These are phyloP conservation scores for Caenorhabditis sinica DNA, from an alignment of 2,888 invertebrate species.

Conservation along the genomic window DNA sequence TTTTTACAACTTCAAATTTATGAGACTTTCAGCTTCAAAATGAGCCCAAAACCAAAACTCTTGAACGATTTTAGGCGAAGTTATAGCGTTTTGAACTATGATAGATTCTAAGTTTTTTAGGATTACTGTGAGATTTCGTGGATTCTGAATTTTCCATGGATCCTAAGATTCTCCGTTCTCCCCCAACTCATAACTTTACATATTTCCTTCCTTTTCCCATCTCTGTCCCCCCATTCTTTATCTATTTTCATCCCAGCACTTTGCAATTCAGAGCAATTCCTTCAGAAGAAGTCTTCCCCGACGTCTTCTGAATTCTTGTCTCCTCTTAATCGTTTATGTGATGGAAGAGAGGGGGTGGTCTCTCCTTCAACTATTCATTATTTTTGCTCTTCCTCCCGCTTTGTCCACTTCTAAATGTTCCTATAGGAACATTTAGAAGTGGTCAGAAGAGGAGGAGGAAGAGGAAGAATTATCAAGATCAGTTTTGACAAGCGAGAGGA, in stretches of 20 bases:
- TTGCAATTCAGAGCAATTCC: constrained; percentile 60
- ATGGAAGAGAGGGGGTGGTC: constrained; percentile 46
- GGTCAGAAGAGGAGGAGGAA: background rate
- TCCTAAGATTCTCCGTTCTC: background rate
- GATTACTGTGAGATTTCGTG: too few relatives aligned
- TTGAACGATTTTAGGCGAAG: too few relatives aligned
- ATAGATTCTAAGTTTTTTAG: too few relatives aligned
- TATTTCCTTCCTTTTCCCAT: background rate
- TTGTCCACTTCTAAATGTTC: background rate
- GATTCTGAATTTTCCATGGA: background rate
- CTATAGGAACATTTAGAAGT: background rate
- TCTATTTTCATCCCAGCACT: constrained; percentile 13
- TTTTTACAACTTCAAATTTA: too few relatives aligned
- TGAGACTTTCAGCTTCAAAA: too few relatives aligned
- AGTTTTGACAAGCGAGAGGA: constrained; percentile 8
- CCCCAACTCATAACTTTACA: background rate
- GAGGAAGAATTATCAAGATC: constrained; percentile 8
- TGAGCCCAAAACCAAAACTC: too few relatives aligned
- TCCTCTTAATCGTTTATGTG: constrained; percentile 65
- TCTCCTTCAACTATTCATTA: constrained; percentile 56
- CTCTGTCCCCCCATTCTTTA: constrained; percentile 8
- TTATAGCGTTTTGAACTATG: too few relatives aligned
- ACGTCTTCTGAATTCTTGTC: background rate
- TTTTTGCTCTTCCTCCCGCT: constrained; percentile 43
- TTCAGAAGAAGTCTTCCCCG: constrained; percentile 5